Conservation (phyloP, 1,140 invertebrate species). For the Drosophila orosa region DNA sequence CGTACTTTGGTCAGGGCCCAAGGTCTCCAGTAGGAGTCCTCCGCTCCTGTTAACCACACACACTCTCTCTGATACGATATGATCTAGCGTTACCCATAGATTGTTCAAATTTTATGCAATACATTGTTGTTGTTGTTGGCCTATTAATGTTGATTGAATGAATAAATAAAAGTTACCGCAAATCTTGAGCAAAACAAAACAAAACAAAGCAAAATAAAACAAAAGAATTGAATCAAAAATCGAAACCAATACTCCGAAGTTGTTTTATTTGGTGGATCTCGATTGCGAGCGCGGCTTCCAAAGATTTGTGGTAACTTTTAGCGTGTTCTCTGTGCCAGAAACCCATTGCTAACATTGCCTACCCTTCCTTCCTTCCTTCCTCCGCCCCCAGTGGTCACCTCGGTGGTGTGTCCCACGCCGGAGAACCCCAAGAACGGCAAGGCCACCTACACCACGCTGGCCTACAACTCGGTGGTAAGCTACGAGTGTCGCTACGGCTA, state of each 20-base stretch:
- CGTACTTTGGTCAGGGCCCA: conserved; percentile 44
- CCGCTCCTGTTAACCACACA: conserved; percentile 47
- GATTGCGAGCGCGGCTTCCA: conserved; percentile 9
- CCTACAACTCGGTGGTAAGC: conserved; percentile 96
- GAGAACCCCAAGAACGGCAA: conserved; percentile 95
- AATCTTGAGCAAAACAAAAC: conserved; percentile 69
- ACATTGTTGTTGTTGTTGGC: conserved; percentile 75
- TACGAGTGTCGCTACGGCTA: conserved; percentile 98
- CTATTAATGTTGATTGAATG: conserved; percentile 71
- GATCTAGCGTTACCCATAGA: conserved; percentile 58
- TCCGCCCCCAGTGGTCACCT: conserved; percentile 88
- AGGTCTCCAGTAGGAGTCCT: conserved; percentile 27
- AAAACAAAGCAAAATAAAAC: conserved; percentile 27
- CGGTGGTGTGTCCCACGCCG: conserved; percentile 94
- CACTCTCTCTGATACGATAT: conserved; percentile 45
- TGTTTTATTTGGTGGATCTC: conserved; percentile 76
- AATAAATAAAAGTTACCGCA: conserved; percentile 84
- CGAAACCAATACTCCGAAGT: conserved; percentile 51
- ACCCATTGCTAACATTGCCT: conserved; percentile 13
- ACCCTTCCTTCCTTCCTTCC: not conserved
- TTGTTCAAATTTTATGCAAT: conserved; percentile 70
- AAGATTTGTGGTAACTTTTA: conserved; percentile 81
- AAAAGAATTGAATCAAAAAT: conserved; percentile 38
- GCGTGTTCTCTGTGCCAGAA: not conserved
- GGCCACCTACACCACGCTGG: conserved; percentile 95